Percentiles rank a stretch among this genome's conserved stretches.
phyloP scores from a whole-genome alignment of 2,888 invertebrate species.

The Chrysotoxum bicinctum region DNA sequence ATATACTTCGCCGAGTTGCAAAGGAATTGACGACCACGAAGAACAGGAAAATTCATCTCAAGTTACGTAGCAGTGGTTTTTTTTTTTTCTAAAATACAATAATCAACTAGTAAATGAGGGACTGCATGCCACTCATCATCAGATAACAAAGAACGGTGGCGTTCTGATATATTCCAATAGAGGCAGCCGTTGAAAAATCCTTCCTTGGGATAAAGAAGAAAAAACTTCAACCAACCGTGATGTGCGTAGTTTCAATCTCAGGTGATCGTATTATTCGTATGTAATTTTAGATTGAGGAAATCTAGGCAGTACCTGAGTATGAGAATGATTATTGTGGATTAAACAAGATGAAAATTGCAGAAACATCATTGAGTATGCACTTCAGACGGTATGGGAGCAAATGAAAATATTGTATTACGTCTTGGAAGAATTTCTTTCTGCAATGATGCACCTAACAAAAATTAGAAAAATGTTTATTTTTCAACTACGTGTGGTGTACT shows the following conservation, averaged over 20 bases:
- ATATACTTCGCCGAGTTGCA: constrained; percentile 30
- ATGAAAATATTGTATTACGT: constrained; percentile 51
- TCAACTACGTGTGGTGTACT: background rate
- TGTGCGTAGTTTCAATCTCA: constrained; percentile 66
- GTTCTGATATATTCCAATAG: constrained; percentile 47
- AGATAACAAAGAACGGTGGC: constrained; percentile 68
- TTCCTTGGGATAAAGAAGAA: constrained; percentile 44
- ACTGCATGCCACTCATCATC: constrained; percentile 70
- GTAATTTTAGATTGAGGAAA: constrained; percentile 71
- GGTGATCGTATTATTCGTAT: constrained; percentile 57
- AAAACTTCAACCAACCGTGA: constrained; percentile 57
- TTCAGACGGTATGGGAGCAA: constrained; percentile 24
- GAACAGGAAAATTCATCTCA: constrained; percentile 75
- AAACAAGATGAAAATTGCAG: constrained; percentile 37
- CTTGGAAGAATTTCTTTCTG: constrained; percentile 11
- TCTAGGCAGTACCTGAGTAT: constrained; percentile 43
- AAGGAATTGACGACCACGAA: constrained; percentile 60
- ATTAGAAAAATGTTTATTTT: constrained; percentile 15
- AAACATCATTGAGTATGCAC: constrained; percentile 35
- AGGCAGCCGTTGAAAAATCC: constrained; percentile 52
- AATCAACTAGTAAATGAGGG: constrained; percentile 71
- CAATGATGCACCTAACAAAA: constrained; percentile 6
- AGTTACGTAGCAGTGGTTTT: constrained; percentile 72
- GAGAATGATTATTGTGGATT: constrained; percentile 46
- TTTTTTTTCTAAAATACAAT: constrained; percentile 63